These are phyloP conservation scores for Drosophila kohkoa DNA, from an alignment of 1,140 invertebrate species.

Conservation along the genomic window DNA sequence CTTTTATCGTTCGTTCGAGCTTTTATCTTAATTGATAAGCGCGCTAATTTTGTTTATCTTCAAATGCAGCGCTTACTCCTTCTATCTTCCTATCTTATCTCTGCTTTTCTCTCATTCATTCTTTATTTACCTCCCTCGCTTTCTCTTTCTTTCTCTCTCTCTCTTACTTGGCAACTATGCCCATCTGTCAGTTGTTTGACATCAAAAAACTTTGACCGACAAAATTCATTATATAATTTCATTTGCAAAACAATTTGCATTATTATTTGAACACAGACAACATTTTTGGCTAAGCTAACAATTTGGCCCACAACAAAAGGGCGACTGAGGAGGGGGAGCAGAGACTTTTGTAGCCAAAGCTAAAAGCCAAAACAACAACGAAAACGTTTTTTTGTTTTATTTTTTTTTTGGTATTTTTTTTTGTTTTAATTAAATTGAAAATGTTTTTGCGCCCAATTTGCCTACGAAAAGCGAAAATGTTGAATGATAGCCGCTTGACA, in stretches of 20 bases:
- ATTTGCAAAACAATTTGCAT: constrained; percentile 69
- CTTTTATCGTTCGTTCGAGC: constrained; percentile 29
- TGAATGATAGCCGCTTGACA: constrained; percentile 49
- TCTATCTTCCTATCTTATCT: not conserved
- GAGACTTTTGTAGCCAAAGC: constrained; percentile 11
- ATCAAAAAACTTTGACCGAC: constrained; percentile 41
- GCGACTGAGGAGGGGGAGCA: too few relatives aligned
- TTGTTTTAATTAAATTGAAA: constrained; percentile 80
- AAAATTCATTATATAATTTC: constrained; percentile 63
- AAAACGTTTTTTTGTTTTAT: constrained; percentile 33
- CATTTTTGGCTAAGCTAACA: constrained; percentile 51
- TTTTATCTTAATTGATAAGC: constrained; percentile 48
- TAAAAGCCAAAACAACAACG: constrained; percentile 32
- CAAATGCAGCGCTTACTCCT: not conserved
- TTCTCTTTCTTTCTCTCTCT: not conserved
- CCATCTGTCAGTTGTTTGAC: constrained; percentile 50
- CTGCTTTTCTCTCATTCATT: too few relatives aligned
- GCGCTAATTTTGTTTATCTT: constrained; percentile 1
- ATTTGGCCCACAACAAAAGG: constrained; percentile 29
- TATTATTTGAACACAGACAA: constrained; percentile 69
- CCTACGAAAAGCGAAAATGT: constrained; percentile 42
- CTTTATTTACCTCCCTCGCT: not conserved
- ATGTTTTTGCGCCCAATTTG: constrained; percentile 67
- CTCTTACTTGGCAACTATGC: constrained; percentile 1
- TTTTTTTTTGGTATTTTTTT: constrained; percentile 33